Conservation (phyloP, 2,797 vertebrate species). For the Semaprochilodus insignis region DNA sequence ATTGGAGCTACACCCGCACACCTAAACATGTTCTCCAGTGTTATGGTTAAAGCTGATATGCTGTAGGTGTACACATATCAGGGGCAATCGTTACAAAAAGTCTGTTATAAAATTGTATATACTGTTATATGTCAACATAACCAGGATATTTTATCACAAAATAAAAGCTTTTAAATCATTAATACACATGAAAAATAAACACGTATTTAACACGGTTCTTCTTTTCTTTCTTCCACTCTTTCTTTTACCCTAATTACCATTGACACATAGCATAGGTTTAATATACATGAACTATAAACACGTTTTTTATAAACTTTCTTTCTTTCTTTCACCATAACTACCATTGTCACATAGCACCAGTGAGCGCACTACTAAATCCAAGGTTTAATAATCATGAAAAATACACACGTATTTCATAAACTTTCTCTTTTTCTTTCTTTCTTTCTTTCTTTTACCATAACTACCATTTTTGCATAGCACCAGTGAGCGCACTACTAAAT, state of each 20-base stretch:
- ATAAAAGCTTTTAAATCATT: neutral
- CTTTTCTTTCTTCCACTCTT: neutral
- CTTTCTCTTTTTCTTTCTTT: neutral
- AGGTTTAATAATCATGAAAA: slow-evolving; percentile 50
- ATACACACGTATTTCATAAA: too few relatives aligned
- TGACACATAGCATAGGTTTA: too few relatives aligned
- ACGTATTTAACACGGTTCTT: neutral
- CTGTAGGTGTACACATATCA: neutral
- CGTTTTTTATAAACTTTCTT: too few relatives aligned
- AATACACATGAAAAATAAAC: too few relatives aligned
- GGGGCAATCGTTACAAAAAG: too few relatives aligned
- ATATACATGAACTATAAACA: too few relatives aligned
- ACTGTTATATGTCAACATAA: too few relatives aligned
- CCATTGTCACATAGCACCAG: slow-evolving; percentile 72
- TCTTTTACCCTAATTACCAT: neutral
- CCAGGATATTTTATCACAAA: neutral
- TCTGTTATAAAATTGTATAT: too few relatives aligned
- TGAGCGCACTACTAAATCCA: slow-evolving; percentile 61
- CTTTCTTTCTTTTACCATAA: neutral
- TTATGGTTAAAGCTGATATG: neutral
- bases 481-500: slow-evolving; percentile 55
- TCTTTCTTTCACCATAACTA: neutral
- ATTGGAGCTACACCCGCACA: neutral
- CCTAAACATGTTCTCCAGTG: neutral
- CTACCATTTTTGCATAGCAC: slow-evolving; percentile 71